Base-by-base conservation (phyloP, 2,888 invertebrate species). In the Pollenia angustigena region DNA sequence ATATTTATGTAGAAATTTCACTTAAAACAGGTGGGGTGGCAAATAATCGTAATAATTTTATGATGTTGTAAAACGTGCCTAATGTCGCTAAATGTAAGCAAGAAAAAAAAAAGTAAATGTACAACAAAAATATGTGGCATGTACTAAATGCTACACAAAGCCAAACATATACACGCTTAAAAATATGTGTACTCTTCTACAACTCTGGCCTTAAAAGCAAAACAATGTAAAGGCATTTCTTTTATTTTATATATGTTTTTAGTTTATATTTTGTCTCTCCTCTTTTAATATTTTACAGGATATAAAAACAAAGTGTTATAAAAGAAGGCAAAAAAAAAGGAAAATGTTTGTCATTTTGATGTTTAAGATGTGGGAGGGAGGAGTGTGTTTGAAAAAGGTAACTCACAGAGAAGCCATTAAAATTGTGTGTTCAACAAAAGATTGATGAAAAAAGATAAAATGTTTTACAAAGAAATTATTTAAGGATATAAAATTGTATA, bases 11-110 rank as follows among this genome's bases (percentile, higher is more conserved):
- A 76, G 54, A 58, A 32, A 50, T 56, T 48, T 40, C 62, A 42
- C 56, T 64, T 71, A 11, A 75, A 74, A 68, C 72, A 69, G 81
- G 80, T 80, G 50, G 79, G 85, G 62, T 52, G 54, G 72, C 74
- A 81, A 84, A 87, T 84, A 87, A 87, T 87, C 87, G 78, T 87
- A 87, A 87, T 87, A 84, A 87, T 87, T 87, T 87, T 87, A 87
- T 87, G 87, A 87, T 81, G 87, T 87, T 87, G 84, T 87, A 81
- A 87, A 87, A 87, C 87, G 87, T 87, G 87, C 87, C 87, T 87
- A 87, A 84, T 87, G 87, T 87, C 84, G 84, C 87, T 84, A 78
- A 81, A 83, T 58, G 74, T 69, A 42, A 81, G 78, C 46, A 18
- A 7, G 1, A 18, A 18, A 48, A 56, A 64, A 42, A 18, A 46